Conservation (phyloP, 2,113 vertebrate species). For the Pelecanoides urinatrix region DNA sequence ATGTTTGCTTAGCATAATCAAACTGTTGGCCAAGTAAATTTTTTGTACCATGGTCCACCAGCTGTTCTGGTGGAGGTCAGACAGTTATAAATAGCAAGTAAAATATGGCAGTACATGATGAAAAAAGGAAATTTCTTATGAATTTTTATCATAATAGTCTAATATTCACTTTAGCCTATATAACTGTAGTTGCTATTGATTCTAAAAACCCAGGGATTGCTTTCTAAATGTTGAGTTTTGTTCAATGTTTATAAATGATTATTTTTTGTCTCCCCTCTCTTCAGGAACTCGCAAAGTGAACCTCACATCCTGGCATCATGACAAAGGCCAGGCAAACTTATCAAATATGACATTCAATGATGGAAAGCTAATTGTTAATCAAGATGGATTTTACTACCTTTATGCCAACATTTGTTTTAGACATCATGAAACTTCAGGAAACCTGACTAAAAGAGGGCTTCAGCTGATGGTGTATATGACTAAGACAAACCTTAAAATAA, state of each 20-base stretch:
- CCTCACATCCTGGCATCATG: conserved; percentile 85
- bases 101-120: background rate
- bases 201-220: background rate
- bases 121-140: background rate
- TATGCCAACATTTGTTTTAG: conserved; percentile 96
- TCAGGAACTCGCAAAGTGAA: conserved; percentile 77
- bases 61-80: background rate
- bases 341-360: conserved; percentile 80
- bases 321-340: conserved; percentile 78
- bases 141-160: background rate
- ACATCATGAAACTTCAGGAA: conserved; percentile 76
- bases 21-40: background rate
- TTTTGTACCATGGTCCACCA: background rate
- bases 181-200: background rate
- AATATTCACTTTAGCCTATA: background rate
- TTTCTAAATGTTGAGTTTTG: background rate
- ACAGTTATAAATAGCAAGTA: background rate
- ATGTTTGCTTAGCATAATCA: background rate
- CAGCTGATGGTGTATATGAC: conserved; percentile 91
- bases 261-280: background rate
- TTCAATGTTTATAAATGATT: background rate
- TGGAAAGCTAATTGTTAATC: conserved; percentile 81
- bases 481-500: conserved; percentile 83
- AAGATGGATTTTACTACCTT: conserved; percentile 92
- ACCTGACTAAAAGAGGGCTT: conserved; percentile 74